Evolutionary conservation across 2,113 vertebrate genomes (phyloP), one percentile per base, ranked within the genome.

Genomic region (Lipophrys pholis): DNA sequence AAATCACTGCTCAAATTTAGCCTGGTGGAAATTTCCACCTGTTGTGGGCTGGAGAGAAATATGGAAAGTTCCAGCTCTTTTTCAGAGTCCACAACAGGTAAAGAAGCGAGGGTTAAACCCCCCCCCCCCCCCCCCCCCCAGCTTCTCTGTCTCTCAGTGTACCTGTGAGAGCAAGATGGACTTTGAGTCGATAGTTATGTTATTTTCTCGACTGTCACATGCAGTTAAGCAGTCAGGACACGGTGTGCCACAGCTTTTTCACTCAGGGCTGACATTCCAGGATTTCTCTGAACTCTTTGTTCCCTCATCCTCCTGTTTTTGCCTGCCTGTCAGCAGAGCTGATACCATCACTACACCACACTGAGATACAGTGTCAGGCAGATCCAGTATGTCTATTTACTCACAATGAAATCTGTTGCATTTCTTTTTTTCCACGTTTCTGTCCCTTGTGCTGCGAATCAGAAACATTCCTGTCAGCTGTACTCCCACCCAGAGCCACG

Each of bases 211-310:
- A 70, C 61, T 74, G 65, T 87, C 80, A 89, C 78, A 69, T 76
- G 76, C 61, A 73, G 70, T 69, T 70, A 42, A 53, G 51, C 60
- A 62, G 76, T 64, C 70, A 73, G 80, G 67, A 80, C 78, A 70
- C 52, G 1, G 65, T 70, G 85, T 80, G 73, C 85, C 75, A 75
- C 76, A 77, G 84, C 80, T 61, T 30, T 73, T 80, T 86, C 58
- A 74, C 84, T 88, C 84, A 86, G 87, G 83, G 83, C 82, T 72
- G 68, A 88, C 86, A 84, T 89, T 91, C 82, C 85, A 75, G 78
- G 64, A 59, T 82, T 81, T 68, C 68, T 82, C 73, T 35, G 38
- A 82, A 73, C 70, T 36, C 57, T 76, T 71, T 1, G 46, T 82
- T 71, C 59, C 55, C 53, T 46, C 17, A 0, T 16, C 11, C n/a